Conservation (phyloP, 2,888 invertebrate species). For the Thymelicus lineola region DNA sequence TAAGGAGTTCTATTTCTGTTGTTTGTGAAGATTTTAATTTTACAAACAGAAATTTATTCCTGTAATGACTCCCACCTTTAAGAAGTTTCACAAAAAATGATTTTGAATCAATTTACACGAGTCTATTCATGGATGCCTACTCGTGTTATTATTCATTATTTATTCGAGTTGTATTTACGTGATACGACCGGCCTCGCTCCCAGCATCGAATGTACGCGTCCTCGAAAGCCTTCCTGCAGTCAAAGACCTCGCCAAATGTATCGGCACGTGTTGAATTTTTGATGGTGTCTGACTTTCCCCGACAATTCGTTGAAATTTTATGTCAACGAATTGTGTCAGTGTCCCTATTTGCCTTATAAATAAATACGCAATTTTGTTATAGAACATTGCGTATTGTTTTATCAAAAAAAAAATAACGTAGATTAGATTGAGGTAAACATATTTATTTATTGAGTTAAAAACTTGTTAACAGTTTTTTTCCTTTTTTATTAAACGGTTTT, state of each 20-base stretch:
- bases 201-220: not conserved
- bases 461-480: too few species aligned
- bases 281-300: conserved; percentile 29
- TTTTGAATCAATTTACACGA: too few species aligned
- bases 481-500: too few species aligned
- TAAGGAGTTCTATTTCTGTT: too few species aligned
- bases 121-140: too few species aligned
- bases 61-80: not conserved
- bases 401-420: not conserved
- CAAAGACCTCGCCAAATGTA: conserved; percentile 14
- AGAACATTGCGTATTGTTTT: not conserved
- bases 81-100: too few species aligned
- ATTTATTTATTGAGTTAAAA: too few species aligned
- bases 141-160: conserved; percentile 9
- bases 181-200: conserved; percentile 9
- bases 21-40: too few species aligned
- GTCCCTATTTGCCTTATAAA: not conserved
- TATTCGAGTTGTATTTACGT: conserved; percentile 29
- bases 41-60: not conserved
- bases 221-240: conserved; percentile 14
- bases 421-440: too few species aligned
- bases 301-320: conserved; percentile 30
- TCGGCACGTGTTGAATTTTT: conserved; percentile 29
- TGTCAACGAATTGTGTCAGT: conserved; percentile 10
- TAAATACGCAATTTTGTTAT: not conserved